Conservation (phyloP, 1,140 invertebrate genomes). For the Diabrotica undecimpunctata region DNA sequence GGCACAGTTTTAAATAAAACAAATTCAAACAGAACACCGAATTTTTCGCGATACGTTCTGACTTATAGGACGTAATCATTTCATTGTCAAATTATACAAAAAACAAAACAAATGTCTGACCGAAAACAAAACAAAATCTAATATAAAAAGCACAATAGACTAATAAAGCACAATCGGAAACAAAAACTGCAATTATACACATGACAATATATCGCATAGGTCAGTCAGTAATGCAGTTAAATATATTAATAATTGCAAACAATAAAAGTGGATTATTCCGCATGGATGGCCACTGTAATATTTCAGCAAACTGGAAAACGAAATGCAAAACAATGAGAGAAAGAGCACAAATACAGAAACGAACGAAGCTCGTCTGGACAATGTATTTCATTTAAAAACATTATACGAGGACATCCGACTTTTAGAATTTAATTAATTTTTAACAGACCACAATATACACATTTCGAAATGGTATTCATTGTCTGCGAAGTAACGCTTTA, state of each 20-base stretch:
- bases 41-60: slow-evolving; percentile 12
- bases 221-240: slow-evolving; percentile 40
- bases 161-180: slow-evolving; percentile 44
- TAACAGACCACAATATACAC: slow-evolving; percentile 16
- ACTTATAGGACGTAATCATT: slow-evolving; percentile 32
- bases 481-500: background rate
- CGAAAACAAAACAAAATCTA: slow-evolving; percentile 43
- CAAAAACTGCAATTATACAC: slow-evolving; percentile 44
- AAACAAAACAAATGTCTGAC: slow-evolving; percentile 37
- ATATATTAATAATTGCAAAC: slow-evolving; percentile 46
- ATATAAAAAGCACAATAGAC: slow-evolving; percentile 43
- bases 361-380: slow-evolving; percentile 26
- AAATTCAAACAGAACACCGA: background rate
- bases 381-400: slow-evolving; percentile 31
- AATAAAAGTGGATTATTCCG: slow-evolving; percentile 45
- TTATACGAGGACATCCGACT: slow-evolving; percentile 17
- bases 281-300: slow-evolving; percentile 34
- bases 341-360: slow-evolving; percentile 19
- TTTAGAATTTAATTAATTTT: slow-evolving; percentile 20
- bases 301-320: slow-evolving; percentile 30
- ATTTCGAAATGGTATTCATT: background rate
- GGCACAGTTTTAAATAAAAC: too few species aligned
- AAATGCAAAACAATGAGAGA: slow-evolving; percentile 29
- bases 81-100: slow-evolving; percentile 42
- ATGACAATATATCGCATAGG: slow-evolving; percentile 40